A percentile compares a stretch with the other conserved stretches of the same genome.
Evolutionary conservation across 2,113 vertebrate genomes (phyloP).

Genomic region (Hepsetus odoe): DNA sequence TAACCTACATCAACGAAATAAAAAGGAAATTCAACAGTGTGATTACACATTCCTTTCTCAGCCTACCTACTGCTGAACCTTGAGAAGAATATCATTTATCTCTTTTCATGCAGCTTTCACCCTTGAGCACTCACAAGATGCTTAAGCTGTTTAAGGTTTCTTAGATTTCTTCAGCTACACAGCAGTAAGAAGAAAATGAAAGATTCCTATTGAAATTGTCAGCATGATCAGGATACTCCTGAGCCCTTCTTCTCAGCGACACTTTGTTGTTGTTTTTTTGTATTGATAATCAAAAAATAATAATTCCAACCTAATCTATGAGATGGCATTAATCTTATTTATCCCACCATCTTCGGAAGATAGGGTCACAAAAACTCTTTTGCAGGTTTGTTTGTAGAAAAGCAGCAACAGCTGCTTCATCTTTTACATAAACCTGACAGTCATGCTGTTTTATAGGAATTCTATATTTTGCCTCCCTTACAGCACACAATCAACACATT

Average conservation of each 20-base stretch:
- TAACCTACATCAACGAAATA: conserved; percentile 34
- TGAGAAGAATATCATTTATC: not conserved
- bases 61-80: not conserved
- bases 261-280: too few relatives aligned
- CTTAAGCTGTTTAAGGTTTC: not conserved
- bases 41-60: too few relatives aligned
- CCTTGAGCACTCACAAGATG: not conserved
- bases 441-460: not conserved
- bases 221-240: not conserved
- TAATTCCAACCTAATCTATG: too few relatives aligned
- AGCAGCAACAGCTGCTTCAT: not conserved
- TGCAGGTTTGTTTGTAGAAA: not conserved
- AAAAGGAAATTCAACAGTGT: not conserved
- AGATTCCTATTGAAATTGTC: too few relatives aligned
- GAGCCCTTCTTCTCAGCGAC: too few relatives aligned
- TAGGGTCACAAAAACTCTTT: too few relatives aligned
- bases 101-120: not conserved
- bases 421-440: not conserved
- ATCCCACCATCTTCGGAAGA: too few relatives aligned
- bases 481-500: not conserved
- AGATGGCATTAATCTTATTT: too few relatives aligned
- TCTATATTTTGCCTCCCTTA: not conserved
- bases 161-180: not conserved
- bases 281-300: too few relatives aligned
- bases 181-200: not conserved